Conservation (phyloP, 2,113 vertebrate species). For the Sterrhoptilus dennistouni region DNA sequence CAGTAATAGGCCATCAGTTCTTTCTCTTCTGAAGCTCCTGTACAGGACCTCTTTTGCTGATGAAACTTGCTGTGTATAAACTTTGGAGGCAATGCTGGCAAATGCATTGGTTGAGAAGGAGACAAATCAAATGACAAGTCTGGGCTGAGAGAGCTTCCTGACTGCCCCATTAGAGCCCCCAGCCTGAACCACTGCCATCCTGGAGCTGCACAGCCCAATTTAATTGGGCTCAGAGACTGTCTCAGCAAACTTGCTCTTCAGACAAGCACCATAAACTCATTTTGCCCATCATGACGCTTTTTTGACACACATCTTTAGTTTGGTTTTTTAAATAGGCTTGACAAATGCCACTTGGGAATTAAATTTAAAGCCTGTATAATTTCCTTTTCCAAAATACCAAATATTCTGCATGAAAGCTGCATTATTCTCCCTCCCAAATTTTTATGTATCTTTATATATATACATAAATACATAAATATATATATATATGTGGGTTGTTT, state of each 20-base stretch:
- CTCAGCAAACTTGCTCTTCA: conserved; percentile 50
- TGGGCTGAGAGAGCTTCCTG: background rate
- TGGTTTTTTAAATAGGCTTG: background rate
- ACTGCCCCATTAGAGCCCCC: conserved; percentile 59
- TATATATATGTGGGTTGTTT: too few species aligned
- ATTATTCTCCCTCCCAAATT: background rate
- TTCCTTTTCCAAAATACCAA: background rate
- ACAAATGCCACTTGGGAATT: background rate
- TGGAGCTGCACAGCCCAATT: conserved; percentile 43
- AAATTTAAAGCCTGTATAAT: background rate
- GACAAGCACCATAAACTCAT: conserved; percentile 65
- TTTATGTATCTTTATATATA: too few species aligned
- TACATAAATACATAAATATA: background rate
- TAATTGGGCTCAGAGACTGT: conserved; percentile 61
- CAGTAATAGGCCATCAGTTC: background rate
- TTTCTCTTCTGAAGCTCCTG: background rate
- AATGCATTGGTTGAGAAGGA: background rate
- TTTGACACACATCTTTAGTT: background rate
- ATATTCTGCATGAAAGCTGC: background rate
- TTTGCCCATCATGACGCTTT: conserved; percentile 48
- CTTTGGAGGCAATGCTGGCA: background rate
- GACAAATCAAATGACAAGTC: conserved; percentile 1
- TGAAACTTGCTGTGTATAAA: background rate
- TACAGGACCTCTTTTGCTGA: background rate
- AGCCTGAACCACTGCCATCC: background rate